phyloP scores from a whole-genome alignment of 1,140 invertebrate species.

The Globodera rostochiensis region DNA sequence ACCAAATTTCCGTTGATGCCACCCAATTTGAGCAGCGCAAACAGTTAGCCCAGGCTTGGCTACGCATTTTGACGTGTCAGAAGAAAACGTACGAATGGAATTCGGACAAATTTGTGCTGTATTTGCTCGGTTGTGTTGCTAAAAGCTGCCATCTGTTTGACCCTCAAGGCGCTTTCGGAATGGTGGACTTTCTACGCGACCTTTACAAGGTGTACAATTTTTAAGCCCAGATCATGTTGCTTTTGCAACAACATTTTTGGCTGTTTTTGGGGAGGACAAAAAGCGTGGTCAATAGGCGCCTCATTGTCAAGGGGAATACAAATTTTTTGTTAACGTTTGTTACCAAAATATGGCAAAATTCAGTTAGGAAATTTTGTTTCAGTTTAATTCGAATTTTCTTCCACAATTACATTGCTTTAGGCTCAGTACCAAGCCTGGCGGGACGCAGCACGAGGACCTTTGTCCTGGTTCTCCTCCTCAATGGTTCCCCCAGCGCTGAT shows the following conservation, averaged over 20 bases:
- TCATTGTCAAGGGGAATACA: too few species aligned
- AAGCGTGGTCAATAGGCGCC: too few species aligned
- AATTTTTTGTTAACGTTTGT: too few species aligned
- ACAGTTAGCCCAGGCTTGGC: slow-evolving; percentile 33
- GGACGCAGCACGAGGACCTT: slow-evolving; percentile 37
- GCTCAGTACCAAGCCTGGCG: slow-evolving; percentile 37
- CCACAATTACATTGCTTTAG: slow-evolving; percentile 26
- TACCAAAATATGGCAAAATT: background rate
- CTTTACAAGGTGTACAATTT: slow-evolving; percentile 37
- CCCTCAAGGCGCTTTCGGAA: slow-evolving; percentile 32
- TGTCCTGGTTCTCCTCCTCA: slow-evolving; percentile 48
- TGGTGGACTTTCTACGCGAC: slow-evolving; percentile 36
- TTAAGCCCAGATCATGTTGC: too few species aligned
- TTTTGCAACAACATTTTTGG: too few species aligned
- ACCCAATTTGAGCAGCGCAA: slow-evolving; percentile 23
- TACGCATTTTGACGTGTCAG: slow-evolving; percentile 34
- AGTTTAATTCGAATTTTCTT: background rate
- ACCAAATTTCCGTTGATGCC: slow-evolving; percentile 30
- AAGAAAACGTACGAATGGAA: slow-evolving; percentile 44
- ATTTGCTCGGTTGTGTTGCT: slow-evolving; percentile 38
- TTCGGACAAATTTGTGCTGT: slow-evolving; percentile 42
- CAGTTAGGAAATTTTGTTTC: background rate
- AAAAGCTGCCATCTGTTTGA: slow-evolving; percentile 34
- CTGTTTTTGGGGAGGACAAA: too few species aligned
- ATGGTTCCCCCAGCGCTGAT: slow-evolving; percentile 40